These are phyloP conservation scores for Callosobruchus maculatus DNA, from an alignment of 2,888 invertebrate genomes.

Conservation along the genomic window DNA sequence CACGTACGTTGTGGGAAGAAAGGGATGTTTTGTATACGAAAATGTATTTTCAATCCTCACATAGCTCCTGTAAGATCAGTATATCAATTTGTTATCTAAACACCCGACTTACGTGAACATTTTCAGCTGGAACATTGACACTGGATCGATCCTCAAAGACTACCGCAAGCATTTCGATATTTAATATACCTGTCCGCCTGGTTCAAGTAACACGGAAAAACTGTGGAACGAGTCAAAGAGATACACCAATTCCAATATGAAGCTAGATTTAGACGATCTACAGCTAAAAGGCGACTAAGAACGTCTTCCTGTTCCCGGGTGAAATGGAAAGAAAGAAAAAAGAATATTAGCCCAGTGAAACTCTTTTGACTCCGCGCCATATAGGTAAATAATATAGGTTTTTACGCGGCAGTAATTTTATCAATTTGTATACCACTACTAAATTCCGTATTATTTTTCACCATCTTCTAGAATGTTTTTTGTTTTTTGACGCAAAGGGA, in stretches of 20 bases:
- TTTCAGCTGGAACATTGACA: slow-evolving; percentile 30
- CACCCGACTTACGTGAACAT: slow-evolving; percentile 34
- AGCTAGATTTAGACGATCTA: slow-evolving; percentile 31
- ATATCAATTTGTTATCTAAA: too few relatives aligned
- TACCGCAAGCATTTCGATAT: not conserved
- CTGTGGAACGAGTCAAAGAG: not conserved
- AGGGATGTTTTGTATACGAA: too few relatives aligned
- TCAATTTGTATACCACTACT: too few relatives aligned
- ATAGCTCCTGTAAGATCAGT: too few relatives aligned
- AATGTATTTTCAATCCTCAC: too few relatives aligned
- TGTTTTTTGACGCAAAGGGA: too few relatives aligned
- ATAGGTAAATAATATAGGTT: too few relatives aligned
- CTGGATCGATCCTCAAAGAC: not conserved
- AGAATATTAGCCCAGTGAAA: not conserved
- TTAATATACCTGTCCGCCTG: not conserved
- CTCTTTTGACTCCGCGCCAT: too few relatives aligned
- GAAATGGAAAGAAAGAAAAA: not conserved
- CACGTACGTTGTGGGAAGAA: too few relatives aligned
- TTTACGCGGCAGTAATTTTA: too few relatives aligned
- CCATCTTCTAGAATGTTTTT: too few relatives aligned
- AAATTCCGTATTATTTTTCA: too few relatives aligned
- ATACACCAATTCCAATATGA: slow-evolving; percentile 3
- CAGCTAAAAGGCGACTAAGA: slow-evolving; percentile 28
- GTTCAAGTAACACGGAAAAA: not conserved
- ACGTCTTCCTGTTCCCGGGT: slow-evolving; percentile 30